These are phyloP conservation scores for Panagrolaimus sp. DNA, from an alignment of 1,140 invertebrate species.

Conservation along the genomic window DNA sequence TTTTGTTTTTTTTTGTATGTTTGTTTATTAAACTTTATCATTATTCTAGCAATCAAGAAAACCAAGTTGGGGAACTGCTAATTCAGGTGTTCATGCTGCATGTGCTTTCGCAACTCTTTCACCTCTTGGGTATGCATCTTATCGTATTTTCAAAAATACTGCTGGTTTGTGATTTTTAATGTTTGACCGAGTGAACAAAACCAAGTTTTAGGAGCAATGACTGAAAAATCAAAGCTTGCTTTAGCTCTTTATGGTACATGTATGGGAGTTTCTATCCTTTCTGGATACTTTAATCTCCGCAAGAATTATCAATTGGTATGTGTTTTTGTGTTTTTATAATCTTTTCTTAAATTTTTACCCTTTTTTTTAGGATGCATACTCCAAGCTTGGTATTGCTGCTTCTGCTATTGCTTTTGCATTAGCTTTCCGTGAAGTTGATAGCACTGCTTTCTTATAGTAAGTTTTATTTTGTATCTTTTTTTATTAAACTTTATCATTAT, in stretches of 20 bases:
- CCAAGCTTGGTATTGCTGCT: slow-evolving; percentile 34
- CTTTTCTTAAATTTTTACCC: no score
- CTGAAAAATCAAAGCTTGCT: slow-evolving; percentile 47
- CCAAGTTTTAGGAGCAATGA: no score
- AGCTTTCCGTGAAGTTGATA: slow-evolving; percentile 55
- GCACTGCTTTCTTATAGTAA: slow-evolving; percentile 45
- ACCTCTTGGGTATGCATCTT: slow-evolving; percentile 54
- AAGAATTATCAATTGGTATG: no score
- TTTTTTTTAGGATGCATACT: slow-evolving; percentile 43
- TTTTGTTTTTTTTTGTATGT: no score
- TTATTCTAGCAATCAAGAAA: no score
- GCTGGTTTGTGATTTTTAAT: slow-evolving; percentile 7
- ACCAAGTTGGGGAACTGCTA: slow-evolving; percentile 31
- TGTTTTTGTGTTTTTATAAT: no score
- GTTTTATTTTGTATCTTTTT: no score
- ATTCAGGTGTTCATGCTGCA: slow-evolving; percentile 32
- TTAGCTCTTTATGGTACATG: slow-evolving; percentile 50
- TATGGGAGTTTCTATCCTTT: slow-evolving; percentile 12
- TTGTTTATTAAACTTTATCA: no score
- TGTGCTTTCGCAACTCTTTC: slow-evolving; percentile 40
- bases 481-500: no score
- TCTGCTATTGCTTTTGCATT: slow-evolving; percentile 40
- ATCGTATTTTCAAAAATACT: slow-evolving; percentile 56
- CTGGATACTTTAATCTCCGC: no score
- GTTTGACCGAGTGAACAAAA: no score